phyloP scores from a whole-genome alignment of 37 sponge, comb jelly and placozoan species.

The Axinella damicornis region DNA sequence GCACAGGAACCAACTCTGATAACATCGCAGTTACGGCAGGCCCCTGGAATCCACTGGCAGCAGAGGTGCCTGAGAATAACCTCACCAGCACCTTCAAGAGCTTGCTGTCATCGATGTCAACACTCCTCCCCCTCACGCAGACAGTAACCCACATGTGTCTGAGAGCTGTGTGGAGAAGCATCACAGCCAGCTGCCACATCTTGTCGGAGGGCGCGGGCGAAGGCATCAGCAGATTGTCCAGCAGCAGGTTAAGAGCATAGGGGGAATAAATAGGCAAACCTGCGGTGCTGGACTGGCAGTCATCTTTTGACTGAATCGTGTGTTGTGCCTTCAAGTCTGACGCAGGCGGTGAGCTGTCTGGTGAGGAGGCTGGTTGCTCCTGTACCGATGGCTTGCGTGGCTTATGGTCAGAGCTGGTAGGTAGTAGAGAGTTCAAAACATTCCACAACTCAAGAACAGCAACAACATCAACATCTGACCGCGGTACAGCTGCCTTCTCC shows the following conservation, averaged over 20 bases:
- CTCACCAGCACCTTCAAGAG: slow-evolving; percentile 19
- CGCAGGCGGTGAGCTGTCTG: no score
- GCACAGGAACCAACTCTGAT: background rate
- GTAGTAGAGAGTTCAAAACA: slow-evolving; percentile 20
- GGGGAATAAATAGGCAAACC: background rate
- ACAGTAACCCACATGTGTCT: background rate
- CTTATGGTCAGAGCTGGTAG: background rate
- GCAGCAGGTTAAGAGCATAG: background rate
- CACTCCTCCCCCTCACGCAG: background rate
- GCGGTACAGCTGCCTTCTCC: background rate
- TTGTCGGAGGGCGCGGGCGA: background rate
- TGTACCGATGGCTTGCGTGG: no score
- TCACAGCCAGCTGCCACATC: slow-evolving; percentile 14
- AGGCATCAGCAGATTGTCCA: slow-evolving; percentile 1
- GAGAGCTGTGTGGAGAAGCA: background rate
- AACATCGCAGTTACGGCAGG: background rate
- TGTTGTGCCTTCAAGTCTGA: no score
- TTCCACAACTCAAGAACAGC: slow-evolving; percentile 16
- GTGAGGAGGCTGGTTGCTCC: no score
- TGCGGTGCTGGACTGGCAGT: no score
- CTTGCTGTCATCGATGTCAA: slow-evolving; percentile 15
- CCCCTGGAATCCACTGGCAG: background rate
- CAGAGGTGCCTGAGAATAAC: background rate
- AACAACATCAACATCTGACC: slow-evolving; percentile 3
- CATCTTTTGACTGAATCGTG: no score